A percentile compares a stretch with the other conserved stretches of the same genome.
These are phyloP conservation scores for Drosophila stalkeri DNA, from an alignment of 2,888 invertebrate genomes.

Conservation along the genomic window DNA sequence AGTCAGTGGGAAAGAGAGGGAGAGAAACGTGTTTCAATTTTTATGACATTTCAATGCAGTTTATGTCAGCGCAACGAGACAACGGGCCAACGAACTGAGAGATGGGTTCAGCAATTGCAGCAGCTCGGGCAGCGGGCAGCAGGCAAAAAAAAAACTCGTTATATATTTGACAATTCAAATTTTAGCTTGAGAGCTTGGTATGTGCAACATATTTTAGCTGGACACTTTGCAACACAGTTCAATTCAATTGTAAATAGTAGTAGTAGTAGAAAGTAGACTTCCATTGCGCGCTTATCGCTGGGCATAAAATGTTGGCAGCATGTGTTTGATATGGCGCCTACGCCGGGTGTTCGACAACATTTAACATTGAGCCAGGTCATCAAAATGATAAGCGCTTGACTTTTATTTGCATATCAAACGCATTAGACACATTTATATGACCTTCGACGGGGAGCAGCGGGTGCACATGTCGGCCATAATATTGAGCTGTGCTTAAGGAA, in stretches of 20 bases:
- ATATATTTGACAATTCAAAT: slow-evolving; percentile 75
- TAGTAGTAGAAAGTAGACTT: slow-evolving; percentile 14
- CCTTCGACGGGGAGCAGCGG: slow-evolving; percentile 16
- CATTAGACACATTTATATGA: slow-evolving; percentile 60
- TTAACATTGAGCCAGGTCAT: slow-evolving; percentile 30
- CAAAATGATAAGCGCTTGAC: slow-evolving; percentile 48
- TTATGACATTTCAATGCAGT: slow-evolving; percentile 81
- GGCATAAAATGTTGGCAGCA: slow-evolving; percentile 25
- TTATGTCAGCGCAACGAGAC: slow-evolving; percentile 72
- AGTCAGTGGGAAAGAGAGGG: slow-evolving; percentile 17
- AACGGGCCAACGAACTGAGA: slow-evolving; percentile 39
- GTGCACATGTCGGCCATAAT: slow-evolving; percentile 50
- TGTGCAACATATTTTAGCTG: slow-evolving; percentile 41
- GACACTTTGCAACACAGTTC: slow-evolving; percentile 65
- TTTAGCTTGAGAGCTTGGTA: slow-evolving; percentile 48
- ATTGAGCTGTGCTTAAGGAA: slow-evolving; percentile 48
- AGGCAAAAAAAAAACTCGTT: slow-evolving; percentile 53
- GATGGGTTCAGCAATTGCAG: neutral
- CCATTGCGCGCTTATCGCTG: slow-evolving; percentile 20
- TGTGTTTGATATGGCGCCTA: slow-evolving; percentile 53
- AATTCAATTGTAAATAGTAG: slow-evolving; percentile 59
- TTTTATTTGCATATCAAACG: slow-evolving; percentile 69
- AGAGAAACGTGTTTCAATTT: slow-evolving; percentile 70
- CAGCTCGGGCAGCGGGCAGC: neutral
- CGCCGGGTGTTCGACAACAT: slow-evolving; percentile 39